Evolutionary conservation across 2,888 invertebrate genomes (phyloP).

Genomic region (Poecilus cupreus): DNA sequence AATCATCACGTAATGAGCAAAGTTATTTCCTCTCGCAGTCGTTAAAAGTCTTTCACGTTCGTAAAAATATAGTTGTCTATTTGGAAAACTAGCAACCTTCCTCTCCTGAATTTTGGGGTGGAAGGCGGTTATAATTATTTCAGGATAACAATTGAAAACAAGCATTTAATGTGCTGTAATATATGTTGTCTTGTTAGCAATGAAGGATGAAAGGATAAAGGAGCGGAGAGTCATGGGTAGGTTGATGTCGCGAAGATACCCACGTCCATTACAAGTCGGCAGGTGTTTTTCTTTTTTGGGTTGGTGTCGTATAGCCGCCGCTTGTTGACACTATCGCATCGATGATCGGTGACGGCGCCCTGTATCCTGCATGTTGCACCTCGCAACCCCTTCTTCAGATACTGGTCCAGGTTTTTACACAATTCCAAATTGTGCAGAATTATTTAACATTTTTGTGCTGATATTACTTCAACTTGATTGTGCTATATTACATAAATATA

Average conservation of each 20-base stretch:
- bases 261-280: constrained; percentile 54
- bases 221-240: neutral
- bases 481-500: no score
- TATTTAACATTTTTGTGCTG: no score
- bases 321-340: constrained; percentile 55
- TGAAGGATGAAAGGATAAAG: neutral
- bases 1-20: constrained; percentile 52
- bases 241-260: constrained; percentile 54
- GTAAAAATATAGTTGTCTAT: neutral
- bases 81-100: neutral
- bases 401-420: neutral
- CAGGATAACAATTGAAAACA: neutral
- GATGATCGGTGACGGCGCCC: constrained; percentile 59
- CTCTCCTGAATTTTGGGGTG: neutral
- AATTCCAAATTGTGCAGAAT: neutral
- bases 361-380: constrained; percentile 1
- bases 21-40: constrained; percentile 47
- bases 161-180: no score
- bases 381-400: neutral
- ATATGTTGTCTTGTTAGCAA: no score
- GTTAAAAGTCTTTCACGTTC: constrained; percentile 20
- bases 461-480: no score
- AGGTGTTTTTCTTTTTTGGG: constrained; percentile 48
- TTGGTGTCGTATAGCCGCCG: constrained; percentile 3
- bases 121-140: no score